phyloP scores from a whole-genome alignment of 2,888 invertebrate species.

The Sympetrum striolatum region DNA sequence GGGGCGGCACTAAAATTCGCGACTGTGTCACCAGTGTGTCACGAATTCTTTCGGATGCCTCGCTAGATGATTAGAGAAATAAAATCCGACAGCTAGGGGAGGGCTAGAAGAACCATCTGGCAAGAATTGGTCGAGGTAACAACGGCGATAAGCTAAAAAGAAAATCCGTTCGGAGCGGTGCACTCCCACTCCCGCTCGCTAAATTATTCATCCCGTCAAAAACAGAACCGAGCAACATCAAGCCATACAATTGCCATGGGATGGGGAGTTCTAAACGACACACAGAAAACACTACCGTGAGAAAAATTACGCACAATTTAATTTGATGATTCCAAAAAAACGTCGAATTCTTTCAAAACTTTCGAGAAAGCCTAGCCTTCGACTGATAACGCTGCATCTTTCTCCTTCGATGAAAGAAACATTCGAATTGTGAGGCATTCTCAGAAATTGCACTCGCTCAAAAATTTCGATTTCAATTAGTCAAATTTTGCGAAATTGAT shows the following conservation, averaged over 20 bases:
- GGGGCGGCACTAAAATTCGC: slow-evolving; percentile 48
- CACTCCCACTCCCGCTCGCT: neutral
- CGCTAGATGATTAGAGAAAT: neutral
- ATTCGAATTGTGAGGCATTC: neutral
- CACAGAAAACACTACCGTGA: neutral
- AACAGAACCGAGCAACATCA: slow-evolving; percentile 20
- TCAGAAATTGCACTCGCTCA: neutral
- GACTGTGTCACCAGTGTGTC: slow-evolving; percentile 42
- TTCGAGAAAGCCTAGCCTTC: neutral
- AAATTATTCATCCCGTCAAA: slow-evolving; percentile 28
- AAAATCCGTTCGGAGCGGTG: neutral
- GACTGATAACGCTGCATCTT: too few species aligned
- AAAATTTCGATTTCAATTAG: too few species aligned
- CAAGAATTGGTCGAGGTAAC: neutral
- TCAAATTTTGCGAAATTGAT: neutral
- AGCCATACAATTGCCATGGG: slow-evolving; percentile 41
- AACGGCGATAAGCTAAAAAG: neutral
- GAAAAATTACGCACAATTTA: neutral
- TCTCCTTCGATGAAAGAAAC: neutral
- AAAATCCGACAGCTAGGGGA: neutral
- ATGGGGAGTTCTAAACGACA: slow-evolving; percentile 23
- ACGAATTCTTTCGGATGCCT: neutral
- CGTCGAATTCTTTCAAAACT: neutral
- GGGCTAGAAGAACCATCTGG: neutral
- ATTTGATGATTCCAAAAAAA: neutral